Evolutionary conservation across 2,888 invertebrate species (phyloP).

Genomic region (Sceliomorpha sp.): DNA sequence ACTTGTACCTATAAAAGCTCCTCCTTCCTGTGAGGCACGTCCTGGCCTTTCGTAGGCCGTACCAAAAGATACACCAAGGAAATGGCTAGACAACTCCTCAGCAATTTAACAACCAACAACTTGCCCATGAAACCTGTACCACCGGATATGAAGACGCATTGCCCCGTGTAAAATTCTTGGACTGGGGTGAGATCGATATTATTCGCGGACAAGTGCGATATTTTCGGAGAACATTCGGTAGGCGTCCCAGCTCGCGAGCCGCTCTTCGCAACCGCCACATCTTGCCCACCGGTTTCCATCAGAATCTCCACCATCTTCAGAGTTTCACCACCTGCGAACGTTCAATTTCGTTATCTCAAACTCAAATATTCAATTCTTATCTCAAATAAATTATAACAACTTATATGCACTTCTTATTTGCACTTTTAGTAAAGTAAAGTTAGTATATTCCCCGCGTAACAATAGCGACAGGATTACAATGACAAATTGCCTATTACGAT

Average conservation of each 20-base stretch:
- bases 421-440: no score
- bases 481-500: no score
- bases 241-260: constrained; percentile 65
- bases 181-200: constrained; percentile 71
- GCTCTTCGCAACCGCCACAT: constrained; percentile 69
- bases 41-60: constrained; percentile 82
- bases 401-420: no score
- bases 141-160: constrained; percentile 84
- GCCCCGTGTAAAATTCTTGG: constrained; percentile 82
- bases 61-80: constrained; percentile 83
- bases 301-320: constrained; percentile 77
- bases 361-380: no score
- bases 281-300: constrained; percentile 75
- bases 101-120: constrained; percentile 86
- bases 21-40: constrained; percentile 81
- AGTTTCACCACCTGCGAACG: no score
- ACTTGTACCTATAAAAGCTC: no score
- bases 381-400: no score
- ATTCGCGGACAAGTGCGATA: constrained; percentile 49
- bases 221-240: constrained; percentile 63
- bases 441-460: no score
- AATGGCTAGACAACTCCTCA: constrained; percentile 84
- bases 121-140: constrained; percentile 87
- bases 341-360: no score
- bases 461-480: no score